Evolutionary conservation across 2,797 vertebrate species (phyloP).

Genomic region (Halcyon badia): DNA sequence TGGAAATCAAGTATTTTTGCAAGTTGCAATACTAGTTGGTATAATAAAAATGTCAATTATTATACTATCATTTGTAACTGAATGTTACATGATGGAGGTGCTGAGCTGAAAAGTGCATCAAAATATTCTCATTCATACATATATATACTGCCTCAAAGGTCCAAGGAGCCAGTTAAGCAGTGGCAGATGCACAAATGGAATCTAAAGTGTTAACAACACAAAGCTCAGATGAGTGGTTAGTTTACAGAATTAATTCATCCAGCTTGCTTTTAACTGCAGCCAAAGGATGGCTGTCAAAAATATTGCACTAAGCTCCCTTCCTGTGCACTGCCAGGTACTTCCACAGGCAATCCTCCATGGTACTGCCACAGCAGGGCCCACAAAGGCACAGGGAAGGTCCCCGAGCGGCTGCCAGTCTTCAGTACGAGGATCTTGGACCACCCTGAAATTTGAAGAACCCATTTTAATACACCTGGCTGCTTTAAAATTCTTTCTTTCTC

Average conservation of each 20-base stretch:
- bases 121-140: not conserved
- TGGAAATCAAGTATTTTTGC: not conserved
- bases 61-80: not conserved
- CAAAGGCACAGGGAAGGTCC: not conserved
- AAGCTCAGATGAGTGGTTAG: not conserved
- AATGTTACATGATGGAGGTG: not conserved
- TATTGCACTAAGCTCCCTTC: not conserved
- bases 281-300: not conserved
- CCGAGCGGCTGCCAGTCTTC: not conserved
- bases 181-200: not conserved
- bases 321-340: not conserved
- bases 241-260: not conserved
- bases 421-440: not conserved
- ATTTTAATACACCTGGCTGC: not conserved
- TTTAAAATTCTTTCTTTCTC: not conserved
- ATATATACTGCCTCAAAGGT: not conserved
- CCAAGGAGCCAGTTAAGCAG: not conserved
- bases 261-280: not conserved
- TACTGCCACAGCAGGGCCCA: rapidly evolving
- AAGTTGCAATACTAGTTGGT: not conserved
- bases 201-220: not conserved
- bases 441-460: not conserved
- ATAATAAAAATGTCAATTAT: slow-evolving; percentile 9
- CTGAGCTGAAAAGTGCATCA: not conserved
- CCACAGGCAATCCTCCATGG: rapidly evolving